Evolutionary conservation across 1,140 invertebrate species (phyloP), one percentile per base, ranked within the genome.

Genomic region (Triops longicaudatus): DNA sequence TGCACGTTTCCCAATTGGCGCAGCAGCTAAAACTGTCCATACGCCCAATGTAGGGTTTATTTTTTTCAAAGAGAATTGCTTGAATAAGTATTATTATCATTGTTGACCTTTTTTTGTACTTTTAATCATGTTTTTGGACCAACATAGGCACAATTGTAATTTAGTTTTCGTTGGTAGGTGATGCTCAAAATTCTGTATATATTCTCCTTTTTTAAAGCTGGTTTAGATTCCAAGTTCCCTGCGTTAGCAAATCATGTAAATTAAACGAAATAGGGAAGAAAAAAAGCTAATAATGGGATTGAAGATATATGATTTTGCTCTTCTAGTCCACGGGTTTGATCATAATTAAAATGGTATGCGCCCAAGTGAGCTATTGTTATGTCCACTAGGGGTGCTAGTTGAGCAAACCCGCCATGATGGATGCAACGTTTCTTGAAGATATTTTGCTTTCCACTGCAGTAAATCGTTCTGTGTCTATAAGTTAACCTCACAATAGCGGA

Each of bases 1-100:
- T 92, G 12, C 90, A 92, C 82, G 90, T 95, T 26, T 94, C 92
- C 0, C 89, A 91, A 82, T 85, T 91, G 76, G 92, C 92, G 0
- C 88, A 89, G 78, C 90, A 92, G 82, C 86, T 95, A 26, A 93
- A 92, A 82, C 82, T 88, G 77, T 87, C 89, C 79, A 87, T 92
- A 12, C 50, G 50, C 50, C 11, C 50, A 63, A 63, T 63, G 1
- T 63, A 63, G 22, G 22, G 5, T 17, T 22, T 17, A 63, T n/a
- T 63, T 63, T 63, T 63, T n/a, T n/a, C n/a, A n/a, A 63, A 63
- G 2, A 37, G 7, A 37, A 37, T 4, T 37, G 31, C 31, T 37
- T 37, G 31, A 7, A 37, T 7, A 37, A 37, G 31, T 37, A 37
- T 37, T 37, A 37, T 37, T 37, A 37, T 37, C 7, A 37, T 37